Conservation (phyloP, 2,888 invertebrate genomes). For the Ochropleura plecta region DNA sequence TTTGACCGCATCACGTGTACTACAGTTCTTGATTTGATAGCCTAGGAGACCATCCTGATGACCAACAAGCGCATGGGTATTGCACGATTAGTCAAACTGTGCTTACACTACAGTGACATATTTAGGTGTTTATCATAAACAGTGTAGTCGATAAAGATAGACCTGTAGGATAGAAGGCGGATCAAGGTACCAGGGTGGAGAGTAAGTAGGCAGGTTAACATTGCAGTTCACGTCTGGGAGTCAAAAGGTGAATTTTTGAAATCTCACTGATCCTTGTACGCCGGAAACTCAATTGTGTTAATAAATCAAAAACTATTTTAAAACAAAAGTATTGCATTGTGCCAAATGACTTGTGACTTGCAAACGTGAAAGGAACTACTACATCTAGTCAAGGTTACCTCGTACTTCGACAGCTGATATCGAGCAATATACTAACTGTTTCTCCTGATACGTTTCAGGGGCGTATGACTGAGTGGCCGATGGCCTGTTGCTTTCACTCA, state of each 20-base stretch:
- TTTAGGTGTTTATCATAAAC: too few species aligned
- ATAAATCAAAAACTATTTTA: too few species aligned
- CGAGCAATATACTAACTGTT: background rate
- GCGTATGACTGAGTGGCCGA: background rate
- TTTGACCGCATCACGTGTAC: too few species aligned
- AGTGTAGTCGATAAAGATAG: too few species aligned
- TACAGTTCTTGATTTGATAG: too few species aligned
- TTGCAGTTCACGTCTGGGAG: background rate
- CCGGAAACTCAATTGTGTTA: background rate
- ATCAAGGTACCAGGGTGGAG: too few species aligned
- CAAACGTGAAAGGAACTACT: background rate
- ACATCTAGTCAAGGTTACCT: background rate
- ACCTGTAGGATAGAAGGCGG: too few species aligned
- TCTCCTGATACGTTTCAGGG: background rate
- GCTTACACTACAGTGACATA: too few species aligned
- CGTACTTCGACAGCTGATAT: background rate
- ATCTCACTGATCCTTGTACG: background rate
- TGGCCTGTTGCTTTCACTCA: background rate
- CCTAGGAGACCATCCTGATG: too few species aligned
- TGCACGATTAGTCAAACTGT: too few species aligned
- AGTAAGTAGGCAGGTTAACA: background rate
- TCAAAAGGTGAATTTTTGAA: background rate
- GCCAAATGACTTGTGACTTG: background rate
- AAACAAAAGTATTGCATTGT: background rate
- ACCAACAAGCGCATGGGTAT: too few species aligned